Evolutionary conservation across 2,888 invertebrate species (phyloP), one percentile per base, ranked within the genome.

Genomic region (Papilio protenor): DNA sequence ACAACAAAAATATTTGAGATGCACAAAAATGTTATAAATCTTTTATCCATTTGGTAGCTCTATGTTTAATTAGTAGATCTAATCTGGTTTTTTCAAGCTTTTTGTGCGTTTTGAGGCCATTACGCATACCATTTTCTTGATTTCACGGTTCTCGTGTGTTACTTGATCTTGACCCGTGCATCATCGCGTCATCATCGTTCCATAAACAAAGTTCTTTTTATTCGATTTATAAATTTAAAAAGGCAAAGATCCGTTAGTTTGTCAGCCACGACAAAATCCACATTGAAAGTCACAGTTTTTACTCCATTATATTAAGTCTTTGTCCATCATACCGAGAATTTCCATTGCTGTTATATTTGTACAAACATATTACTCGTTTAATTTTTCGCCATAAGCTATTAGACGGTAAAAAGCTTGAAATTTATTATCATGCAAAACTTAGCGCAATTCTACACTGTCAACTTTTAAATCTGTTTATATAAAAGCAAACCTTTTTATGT

Each of bases 141-240:
- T 16, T 52, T 61, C 71, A 71, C n/a, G 21, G 16, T 64, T 57
- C 55, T 73, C 77, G 77, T 77, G 77, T 18, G 21, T 52, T 23
- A 73, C 57, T 52, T 27, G 77, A 57, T 73, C 77, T 73, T 77
- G 77, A 73, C 73, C 77, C 57, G 73, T 16, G 55, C 66, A 69
- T 72, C 76, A 64, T 61, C 64, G 64, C 77, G 59, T 23, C 33
- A 45, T 47, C 23, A 6, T 33, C n/a, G 55, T 61, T 59, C 55
- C 33, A 47, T n/a, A 66, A 55, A 66, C 75, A 75, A 55, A 40
- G 66, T 75, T 75, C 40, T 74, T 55, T 75, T 75, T 74, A 40
- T 47, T 70, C 21, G 47, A 4, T 27, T 45, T 69, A 14, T 12
- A 21, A 21, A 40, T 18, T 47, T n/a, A 0, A 47, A 47, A 69